phyloP scores from a whole-genome alignment of 1,140 invertebrate genomes.

The Bursaphelenchus mucronatus region DNA sequence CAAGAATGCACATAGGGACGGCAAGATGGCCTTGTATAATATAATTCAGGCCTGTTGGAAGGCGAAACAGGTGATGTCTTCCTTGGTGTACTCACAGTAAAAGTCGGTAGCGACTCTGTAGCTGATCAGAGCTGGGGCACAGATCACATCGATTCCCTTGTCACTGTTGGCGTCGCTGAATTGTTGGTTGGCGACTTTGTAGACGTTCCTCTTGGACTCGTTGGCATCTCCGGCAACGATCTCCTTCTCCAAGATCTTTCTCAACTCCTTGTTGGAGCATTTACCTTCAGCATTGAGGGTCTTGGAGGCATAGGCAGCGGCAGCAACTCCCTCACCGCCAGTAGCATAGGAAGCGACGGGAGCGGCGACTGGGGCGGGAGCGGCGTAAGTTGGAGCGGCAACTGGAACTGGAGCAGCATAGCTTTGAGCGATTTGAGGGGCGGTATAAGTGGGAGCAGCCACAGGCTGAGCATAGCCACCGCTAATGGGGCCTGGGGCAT shows the following conservation, averaged over 20 bases:
- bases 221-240: slow-evolving; percentile 48
- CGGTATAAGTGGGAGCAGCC: not conserved
- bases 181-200: slow-evolving; percentile 45
- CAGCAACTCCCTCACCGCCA: slow-evolving; percentile 11
- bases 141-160: slow-evolving; percentile 49
- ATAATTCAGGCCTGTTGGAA: slow-evolving; percentile 39
- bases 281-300: slow-evolving; percentile 27
- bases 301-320: slow-evolving; percentile 37
- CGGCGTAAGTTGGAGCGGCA: slow-evolving; percentile 10
- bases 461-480: slow-evolving; percentile 19
- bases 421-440: slow-evolving; percentile 9
- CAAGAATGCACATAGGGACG: no score
- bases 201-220: slow-evolving; percentile 48
- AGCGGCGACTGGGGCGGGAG: slow-evolving; percentile 14
- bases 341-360: slow-evolving; percentile 12
- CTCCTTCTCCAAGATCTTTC: slow-evolving; percentile 37
- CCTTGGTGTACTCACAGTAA: slow-evolving; percentile 46
- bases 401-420: slow-evolving; percentile 26
- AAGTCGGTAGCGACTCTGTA: slow-evolving; percentile 54
- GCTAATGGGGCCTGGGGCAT: slow-evolving; percentile 18
- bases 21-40: no score
- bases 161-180: slow-evolving; percentile 25
- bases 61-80: slow-evolving; percentile 48
- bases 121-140: slow-evolving; percentile 38
- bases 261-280: slow-evolving; percentile 44